These are phyloP conservation scores for Heterotis niloticus DNA, from an alignment of 2,113 vertebrate species.

Conservation along the genomic window DNA sequence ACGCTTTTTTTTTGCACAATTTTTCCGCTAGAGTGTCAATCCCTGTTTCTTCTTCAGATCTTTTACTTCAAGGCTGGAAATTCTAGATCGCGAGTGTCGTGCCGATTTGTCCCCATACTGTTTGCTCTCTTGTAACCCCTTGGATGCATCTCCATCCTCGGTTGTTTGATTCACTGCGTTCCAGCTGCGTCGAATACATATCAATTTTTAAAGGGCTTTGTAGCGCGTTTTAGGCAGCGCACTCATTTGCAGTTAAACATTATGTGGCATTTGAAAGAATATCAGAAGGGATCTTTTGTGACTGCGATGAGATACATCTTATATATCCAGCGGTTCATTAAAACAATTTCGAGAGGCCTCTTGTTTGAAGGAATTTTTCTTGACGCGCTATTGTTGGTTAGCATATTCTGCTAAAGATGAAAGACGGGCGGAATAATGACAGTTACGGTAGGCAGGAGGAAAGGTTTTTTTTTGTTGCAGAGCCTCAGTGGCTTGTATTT, in stretches of 20 bases:
- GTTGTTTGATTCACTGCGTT: slow-evolving; percentile 14
- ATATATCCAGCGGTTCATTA: slow-evolving; percentile 26
- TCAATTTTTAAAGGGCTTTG: slow-evolving; percentile 21
- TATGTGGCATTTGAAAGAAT: slow-evolving; percentile 24
- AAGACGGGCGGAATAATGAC: slow-evolving; percentile 10
- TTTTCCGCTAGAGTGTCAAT: not conserved
- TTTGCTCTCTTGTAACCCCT: not conserved
- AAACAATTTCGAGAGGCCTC: slow-evolving; percentile 14
- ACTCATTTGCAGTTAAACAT: slow-evolving; percentile 25
- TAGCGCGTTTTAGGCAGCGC: slow-evolving; percentile 22
- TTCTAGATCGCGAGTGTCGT: not conserved
- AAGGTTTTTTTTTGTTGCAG: slow-evolving; percentile 6
- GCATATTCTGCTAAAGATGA: slow-evolving; percentile 18
- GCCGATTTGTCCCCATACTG: not conserved
- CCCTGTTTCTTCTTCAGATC: not conserved
- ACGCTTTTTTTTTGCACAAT: not conserved
- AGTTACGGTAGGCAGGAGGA: not conserved
- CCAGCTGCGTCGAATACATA: slow-evolving; percentile 28
- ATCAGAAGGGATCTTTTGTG: slow-evolving; percentile 10
- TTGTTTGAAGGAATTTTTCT: slow-evolving; percentile 21
- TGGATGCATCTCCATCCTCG: not conserved
- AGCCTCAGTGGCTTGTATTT: not conserved
- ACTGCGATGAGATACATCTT: slow-evolving; percentile 28
- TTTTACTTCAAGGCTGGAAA: not conserved
- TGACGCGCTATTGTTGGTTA: slow-evolving; percentile 23